Conservation (phyloP, 2,888 invertebrate species). For the Brachypalpus laphriformis region DNA sequence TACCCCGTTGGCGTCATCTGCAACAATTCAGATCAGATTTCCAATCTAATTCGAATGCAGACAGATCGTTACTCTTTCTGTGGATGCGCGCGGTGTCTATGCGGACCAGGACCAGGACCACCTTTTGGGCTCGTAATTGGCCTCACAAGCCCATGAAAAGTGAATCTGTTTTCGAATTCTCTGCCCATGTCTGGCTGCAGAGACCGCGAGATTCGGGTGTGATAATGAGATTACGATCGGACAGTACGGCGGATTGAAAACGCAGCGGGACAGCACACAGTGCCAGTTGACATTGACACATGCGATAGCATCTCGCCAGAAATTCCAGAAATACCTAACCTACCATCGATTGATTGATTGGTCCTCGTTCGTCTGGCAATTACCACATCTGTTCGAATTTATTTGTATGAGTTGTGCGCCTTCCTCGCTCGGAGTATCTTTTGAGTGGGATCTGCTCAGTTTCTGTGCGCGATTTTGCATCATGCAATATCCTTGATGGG, state of each 20-base stretch:
- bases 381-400: constrained; percentile 69
- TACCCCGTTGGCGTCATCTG: constrained; percentile 47
- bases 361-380: constrained; percentile 44
- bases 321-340: constrained; percentile 64
- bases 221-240: constrained; percentile 71
- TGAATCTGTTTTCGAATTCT: constrained; percentile 58
- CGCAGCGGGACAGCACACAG: constrained; percentile 61
- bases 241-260: constrained; percentile 26
- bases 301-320: constrained; percentile 65
- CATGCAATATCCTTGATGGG: constrained; percentile 51
- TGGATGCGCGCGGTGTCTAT: constrained; percentile 41
- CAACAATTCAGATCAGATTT: constrained; percentile 68
- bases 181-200: constrained; percentile 1
- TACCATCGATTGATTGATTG: constrained; percentile 70
- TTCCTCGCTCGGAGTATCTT: no score
- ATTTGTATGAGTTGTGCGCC: no score
- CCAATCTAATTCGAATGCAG: constrained; percentile 66
- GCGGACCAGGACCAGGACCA: no score
- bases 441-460: constrained; percentile 24
- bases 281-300: constrained; percentile 70
- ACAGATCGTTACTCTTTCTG: constrained; percentile 64
- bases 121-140: constrained; percentile 49
- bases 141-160: constrained; percentile 54
- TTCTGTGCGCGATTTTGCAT: constrained; percentile 20
- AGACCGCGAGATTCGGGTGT: constrained; percentile 45